These are phyloP conservation scores for Eristalis intricaria DNA, from an alignment of 2,888 invertebrate genomes.

Conservation along the genomic window DNA sequence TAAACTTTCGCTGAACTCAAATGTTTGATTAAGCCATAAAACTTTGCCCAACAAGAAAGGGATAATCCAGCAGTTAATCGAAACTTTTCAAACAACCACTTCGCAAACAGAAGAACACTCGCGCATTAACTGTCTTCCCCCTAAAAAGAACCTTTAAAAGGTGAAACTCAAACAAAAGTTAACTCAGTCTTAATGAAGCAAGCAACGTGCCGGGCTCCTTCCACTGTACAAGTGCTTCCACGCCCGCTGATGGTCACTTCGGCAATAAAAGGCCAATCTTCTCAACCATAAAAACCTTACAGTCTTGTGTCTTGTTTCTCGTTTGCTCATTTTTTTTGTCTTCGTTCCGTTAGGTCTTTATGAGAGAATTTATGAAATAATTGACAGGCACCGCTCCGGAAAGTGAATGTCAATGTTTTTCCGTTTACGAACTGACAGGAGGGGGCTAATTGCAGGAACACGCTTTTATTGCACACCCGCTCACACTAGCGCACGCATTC, in stretches of 20 bases:
- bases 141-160: not conserved
- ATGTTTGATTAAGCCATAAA: not conserved
- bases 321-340: not conserved
- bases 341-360: not conserved
- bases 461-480: not conserved
- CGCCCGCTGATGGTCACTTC: slow-evolving; percentile 5
- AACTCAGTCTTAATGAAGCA: slow-evolving; percentile 11
- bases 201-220: not conserved
- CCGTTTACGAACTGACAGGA: not conserved
- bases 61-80: not conserved
- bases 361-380: slow-evolving; percentile 28
- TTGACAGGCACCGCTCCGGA: slow-evolving; percentile 7
- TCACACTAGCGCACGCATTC: not conserved
- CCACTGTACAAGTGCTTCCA: not conserved
- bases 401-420: not conserved
- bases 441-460: not conserved
- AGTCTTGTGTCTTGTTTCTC: not conserved
- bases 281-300: slow-evolving; percentile 3
- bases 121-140: not conserved
- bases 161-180: slow-evolving; percentile 14
- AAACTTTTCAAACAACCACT: not conserved
- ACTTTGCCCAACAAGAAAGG: not conserved
- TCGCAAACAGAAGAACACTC: not conserved
- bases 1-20: not conserved
- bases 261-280: slow-evolving; percentile 19